Evolutionary conservation across 2,888 invertebrate species (phyloP).

Genomic region (Hirtodrosophila duncani): DNA sequence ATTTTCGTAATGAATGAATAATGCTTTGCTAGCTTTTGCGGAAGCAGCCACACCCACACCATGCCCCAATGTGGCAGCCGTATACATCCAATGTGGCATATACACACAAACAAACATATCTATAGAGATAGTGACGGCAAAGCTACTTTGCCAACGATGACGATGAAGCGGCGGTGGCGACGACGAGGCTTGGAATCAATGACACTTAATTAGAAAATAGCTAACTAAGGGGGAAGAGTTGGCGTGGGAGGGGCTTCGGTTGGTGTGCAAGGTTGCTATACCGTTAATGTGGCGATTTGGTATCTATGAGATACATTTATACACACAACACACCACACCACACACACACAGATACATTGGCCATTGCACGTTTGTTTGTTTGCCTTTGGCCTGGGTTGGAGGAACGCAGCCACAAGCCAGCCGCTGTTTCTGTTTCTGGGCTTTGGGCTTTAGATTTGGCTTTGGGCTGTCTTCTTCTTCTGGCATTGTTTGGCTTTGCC

Average conservation of each 20-base stretch:
- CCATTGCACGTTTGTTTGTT: slow-evolving; percentile 34
- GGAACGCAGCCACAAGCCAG: too few relatives aligned
- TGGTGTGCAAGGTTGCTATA: background rate
- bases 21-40: too few relatives aligned
- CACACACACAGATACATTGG: too few relatives aligned
- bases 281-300: slow-evolving; percentile 55
- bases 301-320: slow-evolving; percentile 63
- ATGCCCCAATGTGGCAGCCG: too few relatives aligned
- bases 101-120: too few relatives aligned
- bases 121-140: too few relatives aligned
- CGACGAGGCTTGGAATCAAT: slow-evolving; percentile 55
- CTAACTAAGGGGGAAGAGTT: slow-evolving; percentile 10
- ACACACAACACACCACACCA: too few relatives aligned
- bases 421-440: too few relatives aligned
- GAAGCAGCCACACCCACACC: slow-evolving; percentile 31
- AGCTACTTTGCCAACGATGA: too few relatives aligned
- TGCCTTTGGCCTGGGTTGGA: slow-evolving; percentile 39
- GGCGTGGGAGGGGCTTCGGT: background rate
- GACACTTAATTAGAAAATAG: slow-evolving; percentile 70
- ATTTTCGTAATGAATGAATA: slow-evolving; percentile 44
- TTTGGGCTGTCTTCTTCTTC: too few relatives aligned
- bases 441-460: too few relatives aligned
- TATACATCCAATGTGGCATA: too few relatives aligned
- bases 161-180: slow-evolving; percentile 1
- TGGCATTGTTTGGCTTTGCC: slow-evolving; percentile 46